Evolutionary conservation across 2,797 vertebrate species (phyloP).

Genomic region (Pyrocephalus nanus): DNA sequence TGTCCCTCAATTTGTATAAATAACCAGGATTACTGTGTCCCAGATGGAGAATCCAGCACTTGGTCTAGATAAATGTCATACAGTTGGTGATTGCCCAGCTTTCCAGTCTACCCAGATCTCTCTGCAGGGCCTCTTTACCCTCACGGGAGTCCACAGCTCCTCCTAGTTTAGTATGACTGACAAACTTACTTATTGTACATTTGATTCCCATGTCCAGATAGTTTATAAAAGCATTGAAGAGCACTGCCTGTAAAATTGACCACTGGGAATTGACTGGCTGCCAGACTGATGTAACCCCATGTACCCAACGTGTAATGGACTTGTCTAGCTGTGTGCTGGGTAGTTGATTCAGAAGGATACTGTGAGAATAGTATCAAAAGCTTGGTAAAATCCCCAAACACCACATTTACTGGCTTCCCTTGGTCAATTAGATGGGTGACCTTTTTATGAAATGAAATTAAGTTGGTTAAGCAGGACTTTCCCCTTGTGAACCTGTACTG

Average conservation of each 20-base stretch:
- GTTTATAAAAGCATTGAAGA: background rate
- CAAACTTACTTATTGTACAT: background rate
- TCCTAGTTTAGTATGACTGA: background rate
- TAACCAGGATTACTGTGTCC: background rate
- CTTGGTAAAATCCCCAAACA: background rate
- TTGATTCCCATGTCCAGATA: background rate
- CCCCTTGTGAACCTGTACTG: background rate
- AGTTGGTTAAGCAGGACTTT: background rate
- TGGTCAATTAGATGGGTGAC: background rate
- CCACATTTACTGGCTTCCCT: background rate
- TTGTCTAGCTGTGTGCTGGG: background rate
- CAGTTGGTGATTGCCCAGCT: background rate
- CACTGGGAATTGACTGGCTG: background rate
- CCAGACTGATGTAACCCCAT: background rate
- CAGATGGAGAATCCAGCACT: background rate
- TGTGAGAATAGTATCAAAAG: background rate
- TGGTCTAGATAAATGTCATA: background rate
- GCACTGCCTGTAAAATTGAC: background rate
- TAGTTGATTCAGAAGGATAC: background rate
- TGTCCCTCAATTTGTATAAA: background rate
- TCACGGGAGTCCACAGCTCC: background rate
- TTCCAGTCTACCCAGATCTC: background rate
- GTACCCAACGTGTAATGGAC: background rate
- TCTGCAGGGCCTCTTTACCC: background rate
- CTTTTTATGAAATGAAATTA: background rate